Evolutionary conservation across 1,140 invertebrate genomes (phyloP), one percentile per base, ranked within the genome.

Genomic region (Aphaenogaster ashmeadi): DNA sequence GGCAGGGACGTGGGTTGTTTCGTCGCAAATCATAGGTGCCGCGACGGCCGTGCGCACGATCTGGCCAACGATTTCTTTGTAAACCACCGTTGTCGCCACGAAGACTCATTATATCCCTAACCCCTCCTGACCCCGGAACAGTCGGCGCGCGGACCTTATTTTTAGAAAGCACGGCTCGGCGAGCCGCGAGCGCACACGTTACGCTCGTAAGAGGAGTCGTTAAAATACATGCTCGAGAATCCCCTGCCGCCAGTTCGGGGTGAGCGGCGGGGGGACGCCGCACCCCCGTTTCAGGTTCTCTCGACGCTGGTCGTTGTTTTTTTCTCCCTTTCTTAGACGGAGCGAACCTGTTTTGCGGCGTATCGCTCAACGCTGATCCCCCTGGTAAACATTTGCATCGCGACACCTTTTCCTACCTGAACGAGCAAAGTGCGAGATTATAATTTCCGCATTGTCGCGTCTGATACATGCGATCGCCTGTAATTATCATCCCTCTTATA

Each of bases 1-100:
- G n/a, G 44, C 18, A 38, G 58, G 11, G 21, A 4, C 15, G 47
- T 52, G 50, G 77, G 89, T 88, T 87, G 87, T 91, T 91, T 91
- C 79, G 90, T 87, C 66, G 90, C 87, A 91, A 91, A 91, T 91
- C 90, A 91, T 89, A 91, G 89, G 90, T 91, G 90, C 90, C 88
- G 89, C 89, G 90, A 91, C 90, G 81, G 88, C 66, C 87, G 66
- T 78, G 87, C 27, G 71, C 89, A 83, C 89, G 90, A 91, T 90
- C 89, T 81, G 72, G 71, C 58, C 87, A 69, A 91, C 89, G 90
- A 91, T 91, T 91, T 91, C 90, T 91, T 91, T 88, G 90, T 90
- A 91, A 90, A 90, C 54, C 77, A 58, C 54, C 89, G 62, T 87
- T 84, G 89, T 91, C 89, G 90, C 87, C 90, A 91, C 90, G 87